Conservation (phyloP, 2,888 invertebrate genomes). For the Chrysopilus asiliformis region DNA sequence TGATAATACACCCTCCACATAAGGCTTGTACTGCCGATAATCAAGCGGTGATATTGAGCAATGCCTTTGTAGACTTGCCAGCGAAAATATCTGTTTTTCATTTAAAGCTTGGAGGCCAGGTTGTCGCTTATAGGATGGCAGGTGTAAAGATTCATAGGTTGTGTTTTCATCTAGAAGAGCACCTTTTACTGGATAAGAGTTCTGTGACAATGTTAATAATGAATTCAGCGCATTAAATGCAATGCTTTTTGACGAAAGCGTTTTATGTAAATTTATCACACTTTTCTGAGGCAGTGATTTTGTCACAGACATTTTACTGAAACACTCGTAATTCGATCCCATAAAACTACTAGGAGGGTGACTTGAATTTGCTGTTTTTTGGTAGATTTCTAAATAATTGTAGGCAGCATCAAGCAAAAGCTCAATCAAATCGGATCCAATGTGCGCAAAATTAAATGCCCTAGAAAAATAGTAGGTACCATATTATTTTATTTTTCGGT, state of each 20-base stretch:
- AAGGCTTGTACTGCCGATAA: slow-evolving; percentile 32
- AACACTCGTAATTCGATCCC: slow-evolving; percentile 21
- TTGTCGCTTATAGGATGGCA: slow-evolving; percentile 25
- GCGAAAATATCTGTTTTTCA: slow-evolving; percentile 31
- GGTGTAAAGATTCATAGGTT: slow-evolving; percentile 26
- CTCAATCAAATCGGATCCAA: slow-evolving; percentile 32
- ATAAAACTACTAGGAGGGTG: slow-evolving; percentile 19
- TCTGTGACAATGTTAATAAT: slow-evolving; percentile 27
- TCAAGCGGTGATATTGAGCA: slow-evolving; percentile 32
- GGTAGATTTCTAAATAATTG: slow-evolving; percentile 25
- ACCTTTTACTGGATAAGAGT: slow-evolving; percentile 26
- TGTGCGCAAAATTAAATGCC: slow-evolving; percentile 31
- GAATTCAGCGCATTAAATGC: slow-evolving; percentile 26
- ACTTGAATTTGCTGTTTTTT: slow-evolving; percentile 9
- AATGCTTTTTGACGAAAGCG: slow-evolving; percentile 28
- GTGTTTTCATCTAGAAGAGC: slow-evolving; percentile 26
- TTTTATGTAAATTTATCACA: slow-evolving; percentile 26
- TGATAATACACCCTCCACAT: slow-evolving; percentile 29
- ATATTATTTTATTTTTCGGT: background rate
- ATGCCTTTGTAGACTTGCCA: slow-evolving; percentile 33
- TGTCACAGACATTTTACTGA: slow-evolving; percentile 22
- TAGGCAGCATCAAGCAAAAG: slow-evolving; percentile 29
- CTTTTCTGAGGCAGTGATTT: slow-evolving; percentile 21
- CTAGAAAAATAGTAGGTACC: slow-evolving; percentile 14
- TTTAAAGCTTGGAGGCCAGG: slow-evolving; percentile 30